phyloP scores from a whole-genome alignment of 1,140 invertebrate species.

The Leptinotarsa undecemlineata region DNA sequence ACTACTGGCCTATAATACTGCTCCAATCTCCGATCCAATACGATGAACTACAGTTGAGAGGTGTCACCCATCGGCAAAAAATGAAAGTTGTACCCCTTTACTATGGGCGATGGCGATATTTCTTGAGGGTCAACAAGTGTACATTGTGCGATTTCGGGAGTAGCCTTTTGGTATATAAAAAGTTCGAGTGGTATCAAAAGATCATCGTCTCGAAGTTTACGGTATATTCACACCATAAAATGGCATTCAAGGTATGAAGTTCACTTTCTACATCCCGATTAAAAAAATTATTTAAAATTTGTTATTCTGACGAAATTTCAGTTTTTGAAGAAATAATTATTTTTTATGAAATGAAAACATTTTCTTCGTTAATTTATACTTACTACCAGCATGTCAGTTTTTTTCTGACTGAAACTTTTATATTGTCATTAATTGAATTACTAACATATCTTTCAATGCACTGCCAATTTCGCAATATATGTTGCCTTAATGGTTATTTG shows the following conservation, averaged over 20 bases:
- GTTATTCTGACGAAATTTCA: no score
- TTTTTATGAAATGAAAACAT: no score
- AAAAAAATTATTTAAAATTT: no score
- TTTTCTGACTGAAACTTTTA: no score
- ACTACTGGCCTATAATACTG: constrained; percentile 56
- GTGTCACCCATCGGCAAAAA: neutral
- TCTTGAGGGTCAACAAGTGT: neutral
- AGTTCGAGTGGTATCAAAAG: neutral
- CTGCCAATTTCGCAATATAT: no score
- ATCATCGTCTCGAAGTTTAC: neutral
- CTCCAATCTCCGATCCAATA: neutral
- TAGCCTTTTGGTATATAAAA: neutral
- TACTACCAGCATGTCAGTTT: no score
- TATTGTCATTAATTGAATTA: no score
- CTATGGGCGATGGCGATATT: neutral
- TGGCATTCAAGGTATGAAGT: neutral
- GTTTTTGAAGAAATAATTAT: no score
- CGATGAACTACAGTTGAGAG: neutral
- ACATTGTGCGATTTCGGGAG: neutral
- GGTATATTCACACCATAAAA: neutral
- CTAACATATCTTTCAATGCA: no score
- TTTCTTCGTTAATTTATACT: no score
- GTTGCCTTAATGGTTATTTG: no score
- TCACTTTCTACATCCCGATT: neutral
- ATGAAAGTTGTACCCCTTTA: neutral